Conservation (phyloP, 2,888 invertebrate species). For the Harpalus rufipes region DNA sequence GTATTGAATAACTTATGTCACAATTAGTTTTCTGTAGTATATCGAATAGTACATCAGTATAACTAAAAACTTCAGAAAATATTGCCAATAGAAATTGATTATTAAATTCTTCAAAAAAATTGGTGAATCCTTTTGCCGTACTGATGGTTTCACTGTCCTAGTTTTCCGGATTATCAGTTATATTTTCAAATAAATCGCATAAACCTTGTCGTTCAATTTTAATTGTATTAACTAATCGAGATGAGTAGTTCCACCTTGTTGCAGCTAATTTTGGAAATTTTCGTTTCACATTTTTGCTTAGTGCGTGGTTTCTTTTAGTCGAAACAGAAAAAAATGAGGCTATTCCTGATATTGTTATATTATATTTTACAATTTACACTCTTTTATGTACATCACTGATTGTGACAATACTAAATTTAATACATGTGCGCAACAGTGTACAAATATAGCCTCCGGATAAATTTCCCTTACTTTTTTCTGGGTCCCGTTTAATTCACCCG, state of each 20-base stretch:
- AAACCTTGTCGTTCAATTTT: slow-evolving; percentile 65
- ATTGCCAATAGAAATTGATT: neutral
- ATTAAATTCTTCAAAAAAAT: slow-evolving; percentile 1
- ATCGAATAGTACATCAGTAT: slow-evolving; percentile 34
- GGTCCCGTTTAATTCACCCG: slow-evolving; percentile 70
- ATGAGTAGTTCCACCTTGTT: slow-evolving; percentile 68
- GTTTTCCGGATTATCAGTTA: slow-evolving; percentile 66
- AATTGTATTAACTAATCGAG: slow-evolving; percentile 67
- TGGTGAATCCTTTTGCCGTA: neutral
- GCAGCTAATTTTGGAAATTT: slow-evolving; percentile 68
- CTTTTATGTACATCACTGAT: slow-evolving; percentile 69
- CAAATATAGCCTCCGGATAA: slow-evolving; percentile 69
- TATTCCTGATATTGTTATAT: slow-evolving; percentile 70
- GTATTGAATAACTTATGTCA: slow-evolving; percentile 35
- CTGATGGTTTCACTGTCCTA: slow-evolving; percentile 61
- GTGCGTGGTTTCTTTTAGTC: slow-evolving; percentile 69
- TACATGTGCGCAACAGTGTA: slow-evolving; percentile 67
- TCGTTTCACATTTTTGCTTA: slow-evolving; percentile 66
- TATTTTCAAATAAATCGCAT: slow-evolving; percentile 67
- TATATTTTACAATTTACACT: slow-evolving; percentile 72
- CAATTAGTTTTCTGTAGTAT: slow-evolving; percentile 14
- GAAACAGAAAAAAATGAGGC: slow-evolving; percentile 71
- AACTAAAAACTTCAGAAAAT: slow-evolving; percentile 39
- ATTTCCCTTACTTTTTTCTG: slow-evolving; percentile 71
- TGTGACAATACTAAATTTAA: slow-evolving; percentile 69